A percentile compares a stretch with the other conserved stretches of the same genome.
These are phyloP conservation scores for Neodiprion fabricii DNA, from an alignment of 1,140 invertebrate species.

Conservation along the genomic window DNA sequence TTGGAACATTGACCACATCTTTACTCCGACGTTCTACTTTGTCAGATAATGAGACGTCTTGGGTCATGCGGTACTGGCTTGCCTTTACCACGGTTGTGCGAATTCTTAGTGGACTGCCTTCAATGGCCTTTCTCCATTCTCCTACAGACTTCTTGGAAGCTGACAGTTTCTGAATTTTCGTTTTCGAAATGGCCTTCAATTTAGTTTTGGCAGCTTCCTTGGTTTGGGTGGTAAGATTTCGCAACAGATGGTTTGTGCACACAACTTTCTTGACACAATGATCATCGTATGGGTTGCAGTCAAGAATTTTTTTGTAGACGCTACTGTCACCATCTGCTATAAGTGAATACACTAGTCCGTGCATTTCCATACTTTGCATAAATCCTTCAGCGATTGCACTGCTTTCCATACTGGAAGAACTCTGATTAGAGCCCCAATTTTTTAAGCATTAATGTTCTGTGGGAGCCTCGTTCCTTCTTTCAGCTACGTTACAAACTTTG, in stretches of 20 bases:
- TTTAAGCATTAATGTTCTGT: slow-evolving; percentile 40
- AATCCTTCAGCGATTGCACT: slow-evolving; percentile 57
- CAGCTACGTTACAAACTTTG: slow-evolving; percentile 38
- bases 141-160: neutral
- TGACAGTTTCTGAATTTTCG: neutral
- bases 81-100: slow-evolving; percentile 12
- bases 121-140: neutral
- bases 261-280: slow-evolving; percentile 50
- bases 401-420: slow-evolving; percentile 51
- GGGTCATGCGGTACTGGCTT: neutral
- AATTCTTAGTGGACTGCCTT: neutral
- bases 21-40: slow-evolving; percentile 15
- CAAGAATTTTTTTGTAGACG: slow-evolving; percentile 43
- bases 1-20: slow-evolving; percentile 26
- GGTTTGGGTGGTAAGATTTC: slow-evolving; percentile 22
- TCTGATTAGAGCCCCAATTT: slow-evolving; percentile 42
- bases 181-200: slow-evolving; percentile 12
- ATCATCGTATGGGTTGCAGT: slow-evolving; percentile 39
- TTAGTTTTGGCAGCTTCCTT: slow-evolving; percentile 26
- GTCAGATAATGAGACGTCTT: neutral
- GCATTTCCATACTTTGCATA: slow-evolving; percentile 40
- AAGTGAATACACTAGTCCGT: slow-evolving; percentile 52
- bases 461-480: slow-evolving; percentile 23
- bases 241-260: slow-evolving; percentile 43
- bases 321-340: slow-evolving; percentile 58